phyloP scores from a whole-genome alignment of 1,140 invertebrate species.

The Sycophaga agraensis region DNA sequence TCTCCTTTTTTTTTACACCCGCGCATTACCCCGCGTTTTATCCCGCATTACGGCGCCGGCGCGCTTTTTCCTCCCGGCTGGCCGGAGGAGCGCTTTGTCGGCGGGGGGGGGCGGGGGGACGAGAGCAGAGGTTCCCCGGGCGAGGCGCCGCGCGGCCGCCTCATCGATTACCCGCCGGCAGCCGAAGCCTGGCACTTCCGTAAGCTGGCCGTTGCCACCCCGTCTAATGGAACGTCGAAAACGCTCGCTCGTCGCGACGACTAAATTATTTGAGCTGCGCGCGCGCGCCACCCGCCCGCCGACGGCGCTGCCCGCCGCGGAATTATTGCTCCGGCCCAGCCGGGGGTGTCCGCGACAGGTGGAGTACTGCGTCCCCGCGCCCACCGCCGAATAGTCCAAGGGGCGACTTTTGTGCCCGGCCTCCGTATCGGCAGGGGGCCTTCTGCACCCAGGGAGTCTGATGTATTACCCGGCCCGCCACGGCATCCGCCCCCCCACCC shows the following conservation, averaged over 20 bases:
- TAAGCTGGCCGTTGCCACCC: neutral
- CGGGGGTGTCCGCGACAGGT: conserved; percentile 17
- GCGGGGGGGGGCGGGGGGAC: neutral
- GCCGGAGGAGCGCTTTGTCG: too few species aligned
- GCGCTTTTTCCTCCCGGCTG: too few species aligned
- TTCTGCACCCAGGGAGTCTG: neutral
- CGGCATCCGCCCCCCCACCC: neutral
- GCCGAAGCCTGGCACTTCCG: neutral
- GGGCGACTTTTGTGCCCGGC: conserved; percentile 17
- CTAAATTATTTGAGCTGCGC: conserved; percentile 41
- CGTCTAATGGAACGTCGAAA: conserved; percentile 40
- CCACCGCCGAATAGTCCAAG: neutral
- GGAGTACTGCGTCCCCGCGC: neutral
- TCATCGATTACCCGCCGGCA: too few species aligned
- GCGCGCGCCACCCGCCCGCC: conserved; percentile 2
- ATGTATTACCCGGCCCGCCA: conserved; percentile 6
- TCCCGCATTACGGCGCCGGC: neutral
- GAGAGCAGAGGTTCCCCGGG: too few species aligned
- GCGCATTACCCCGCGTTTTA: too few species aligned
- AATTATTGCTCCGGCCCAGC: too few species aligned
- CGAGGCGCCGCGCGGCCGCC: neutral
- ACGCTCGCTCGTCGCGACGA: conserved; percentile 40
- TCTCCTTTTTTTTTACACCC: neutral
- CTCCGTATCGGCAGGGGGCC: too few species aligned
- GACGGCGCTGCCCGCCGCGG: conserved; percentile 4